Evolutionary conservation across 2,888 invertebrate species (phyloP).

Genomic region (Listrodromus nycthemerus): DNA sequence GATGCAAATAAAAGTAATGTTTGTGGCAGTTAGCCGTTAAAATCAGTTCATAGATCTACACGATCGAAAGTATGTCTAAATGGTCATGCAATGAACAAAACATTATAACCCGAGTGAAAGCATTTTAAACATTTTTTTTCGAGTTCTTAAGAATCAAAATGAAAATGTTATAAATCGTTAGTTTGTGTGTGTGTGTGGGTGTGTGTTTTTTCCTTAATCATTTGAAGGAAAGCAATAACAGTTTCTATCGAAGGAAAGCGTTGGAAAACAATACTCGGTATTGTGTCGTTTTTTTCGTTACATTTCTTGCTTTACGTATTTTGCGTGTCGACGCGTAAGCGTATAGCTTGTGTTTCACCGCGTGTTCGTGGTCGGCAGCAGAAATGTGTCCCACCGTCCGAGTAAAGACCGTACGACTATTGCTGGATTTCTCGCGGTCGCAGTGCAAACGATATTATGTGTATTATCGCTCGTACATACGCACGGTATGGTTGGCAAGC

Average conservation of each 20-base stretch:
- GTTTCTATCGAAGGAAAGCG: conserved; percentile 1
- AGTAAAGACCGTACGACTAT: not conserved
- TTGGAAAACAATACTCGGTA: too few relatives aligned
- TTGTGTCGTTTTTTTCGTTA: too few relatives aligned
- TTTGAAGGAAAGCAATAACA: not conserved
- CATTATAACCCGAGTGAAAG: too few relatives aligned
- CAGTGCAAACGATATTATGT: not conserved
- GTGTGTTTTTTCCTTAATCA: not conserved
- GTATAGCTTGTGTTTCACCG: not conserved
- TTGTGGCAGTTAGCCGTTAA: not conserved
- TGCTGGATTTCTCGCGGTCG: not conserved
- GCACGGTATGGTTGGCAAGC: conserved; percentile 4
- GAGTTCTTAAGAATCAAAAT: too few relatives aligned
- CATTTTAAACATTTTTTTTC: too few relatives aligned
- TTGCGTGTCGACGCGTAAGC: conserved; percentile 7
- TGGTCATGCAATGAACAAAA: too few relatives aligned
- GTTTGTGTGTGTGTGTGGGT: too few relatives aligned
- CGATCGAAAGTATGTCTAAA: too few relatives aligned
- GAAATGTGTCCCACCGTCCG: not conserved
- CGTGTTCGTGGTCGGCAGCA: conserved; percentile 3
- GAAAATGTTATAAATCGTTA: too few relatives aligned
- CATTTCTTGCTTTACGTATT: conserved; percentile 10
- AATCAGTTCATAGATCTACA: too few relatives aligned
- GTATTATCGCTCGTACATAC: conserved; percentile 21
- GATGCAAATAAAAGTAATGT: not conserved